phyloP scores from a whole-genome alignment of 2,113 vertebrate species.

The Serinus canaria region DNA sequence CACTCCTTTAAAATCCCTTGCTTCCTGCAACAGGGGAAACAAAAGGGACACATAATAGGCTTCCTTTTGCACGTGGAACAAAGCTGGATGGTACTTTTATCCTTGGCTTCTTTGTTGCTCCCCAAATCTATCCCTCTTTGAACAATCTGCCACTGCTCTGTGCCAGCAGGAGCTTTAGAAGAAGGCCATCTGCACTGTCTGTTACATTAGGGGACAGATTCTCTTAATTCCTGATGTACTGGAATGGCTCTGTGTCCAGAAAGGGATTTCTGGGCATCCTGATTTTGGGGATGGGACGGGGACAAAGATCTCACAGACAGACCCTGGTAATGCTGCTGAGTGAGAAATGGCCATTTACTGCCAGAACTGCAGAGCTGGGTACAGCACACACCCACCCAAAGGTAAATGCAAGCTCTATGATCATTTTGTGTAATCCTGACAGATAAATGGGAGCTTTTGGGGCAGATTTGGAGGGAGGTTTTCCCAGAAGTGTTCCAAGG shows the following conservation, averaged over 20 bases:
- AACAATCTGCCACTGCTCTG: not conserved
- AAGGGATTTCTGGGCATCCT: not conserved
- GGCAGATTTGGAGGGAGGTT: not conserved
- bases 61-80: not conserved
- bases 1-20: not conserved
- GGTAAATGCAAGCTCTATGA: not conserved
- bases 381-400: not conserved
- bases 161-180: conserved; percentile 20
- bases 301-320: not conserved
- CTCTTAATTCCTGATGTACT: not conserved
- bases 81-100: conserved; percentile 21
- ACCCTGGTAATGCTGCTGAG: not conserved
- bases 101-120: not conserved
- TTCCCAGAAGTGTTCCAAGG: not conserved
- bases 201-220: not conserved
- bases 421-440: accelerated
- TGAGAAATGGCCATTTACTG: not conserved
- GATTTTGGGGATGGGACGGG: not conserved
- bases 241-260: not conserved
- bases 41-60: not conserved
- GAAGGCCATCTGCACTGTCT: not conserved
- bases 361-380: not conserved
- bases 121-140: not conserved
- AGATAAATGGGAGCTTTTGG: not conserved
- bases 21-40: not conserved